Evolutionary conservation across 2,888 invertebrate species (phyloP).

Genomic region (Drosophila austrosaltans): DNA sequence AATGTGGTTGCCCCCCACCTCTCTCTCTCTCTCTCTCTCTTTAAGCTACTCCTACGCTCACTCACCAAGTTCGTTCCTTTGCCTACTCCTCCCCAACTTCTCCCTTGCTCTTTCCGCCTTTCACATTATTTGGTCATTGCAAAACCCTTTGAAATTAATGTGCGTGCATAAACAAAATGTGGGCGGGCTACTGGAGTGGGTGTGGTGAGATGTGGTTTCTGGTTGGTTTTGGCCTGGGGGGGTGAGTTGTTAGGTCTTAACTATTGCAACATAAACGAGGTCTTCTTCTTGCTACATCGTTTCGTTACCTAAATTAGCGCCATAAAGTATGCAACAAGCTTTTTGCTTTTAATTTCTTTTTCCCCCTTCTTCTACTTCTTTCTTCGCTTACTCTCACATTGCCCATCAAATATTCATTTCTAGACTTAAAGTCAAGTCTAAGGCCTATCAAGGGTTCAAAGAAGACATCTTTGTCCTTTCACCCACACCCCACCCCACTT

Average conservation of each 20-base stretch:
- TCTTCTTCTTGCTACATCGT: constrained; percentile 10
- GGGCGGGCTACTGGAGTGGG: constrained; percentile 6
- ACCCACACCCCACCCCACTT: neutral
- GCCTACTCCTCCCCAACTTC: constrained; percentile 10
- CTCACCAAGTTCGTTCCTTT: neutral
- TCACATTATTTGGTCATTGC: constrained; percentile 36
- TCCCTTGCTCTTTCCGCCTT: constrained; percentile 5
- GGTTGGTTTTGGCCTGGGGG: neutral
- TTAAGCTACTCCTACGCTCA: neutral
- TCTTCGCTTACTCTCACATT: constrained; percentile 60
- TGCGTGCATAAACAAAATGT: constrained; percentile 73
- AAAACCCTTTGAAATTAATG: constrained; percentile 69
- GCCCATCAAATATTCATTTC: constrained; percentile 72
- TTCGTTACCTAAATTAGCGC: constrained; percentile 65
- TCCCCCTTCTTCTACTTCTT: constrained; percentile 68
- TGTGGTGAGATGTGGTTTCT: constrained; percentile 5
- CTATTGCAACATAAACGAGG: constrained; percentile 55
- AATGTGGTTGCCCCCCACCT: constrained; percentile 54
- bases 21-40: neutral
- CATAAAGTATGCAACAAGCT: constrained; percentile 78
- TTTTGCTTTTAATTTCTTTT: constrained; percentile 50
- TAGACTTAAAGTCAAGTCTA: constrained; percentile 43
- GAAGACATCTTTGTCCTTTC: constrained; percentile 29
- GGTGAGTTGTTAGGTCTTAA: constrained; percentile 43
- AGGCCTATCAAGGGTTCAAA: constrained; percentile 61